Base-by-base conservation (phyloP, 2,113 vertebrate species). In the Brienomyrus brachyistius region DNA sequence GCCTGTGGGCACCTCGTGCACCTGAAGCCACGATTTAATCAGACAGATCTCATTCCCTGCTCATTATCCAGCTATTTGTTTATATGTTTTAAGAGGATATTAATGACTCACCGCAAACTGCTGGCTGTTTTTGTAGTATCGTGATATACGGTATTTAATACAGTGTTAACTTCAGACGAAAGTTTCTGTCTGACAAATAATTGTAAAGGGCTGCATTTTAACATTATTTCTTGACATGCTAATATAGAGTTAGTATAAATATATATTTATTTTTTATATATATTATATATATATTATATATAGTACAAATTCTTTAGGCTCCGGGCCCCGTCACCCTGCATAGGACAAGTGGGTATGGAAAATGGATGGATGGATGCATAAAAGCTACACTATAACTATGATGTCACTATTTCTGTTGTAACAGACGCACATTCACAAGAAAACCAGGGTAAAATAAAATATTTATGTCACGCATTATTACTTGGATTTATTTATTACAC, bases 1-100 rank as follows among this genome's bases (percentile, higher is more conserved):
- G 74, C 74, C 74, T 19, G 31, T 80, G 74, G 74, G 74, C 35
- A 0, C 15, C 74, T 80, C 17, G 35, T 43, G 35, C 74, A 80
- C 74, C 74, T 80, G 74, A 80, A 80, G 74, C 31, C 74, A 80
- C 74, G 15, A 80, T 80, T 80, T 80, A 80, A 80, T 80, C 74
- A 43, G 35, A 43, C 31, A 80, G 35, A 80, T 43, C 35, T 80
- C 74, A 80, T 80, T 43, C 74, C 35, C 13, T 80, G 35, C 74
- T 80, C 74, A 80, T 80, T 80, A 80, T 80, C 74, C 74, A 80
- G 74, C 35, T 40, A 40, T 80, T 80, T 80, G 35, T 80, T 80
- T 40, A 80, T 43, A 80, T 80, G 74, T 80, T 80, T 80, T 40
- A 80, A 80, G 35, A 43, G 74, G 74, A 80, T 80, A 80, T 80